Percentiles rank a stretch among this genome's conserved stretches.
Conservation (phyloP, 2,113 vertebrate species). For the Sorex fumeus region DNA sequence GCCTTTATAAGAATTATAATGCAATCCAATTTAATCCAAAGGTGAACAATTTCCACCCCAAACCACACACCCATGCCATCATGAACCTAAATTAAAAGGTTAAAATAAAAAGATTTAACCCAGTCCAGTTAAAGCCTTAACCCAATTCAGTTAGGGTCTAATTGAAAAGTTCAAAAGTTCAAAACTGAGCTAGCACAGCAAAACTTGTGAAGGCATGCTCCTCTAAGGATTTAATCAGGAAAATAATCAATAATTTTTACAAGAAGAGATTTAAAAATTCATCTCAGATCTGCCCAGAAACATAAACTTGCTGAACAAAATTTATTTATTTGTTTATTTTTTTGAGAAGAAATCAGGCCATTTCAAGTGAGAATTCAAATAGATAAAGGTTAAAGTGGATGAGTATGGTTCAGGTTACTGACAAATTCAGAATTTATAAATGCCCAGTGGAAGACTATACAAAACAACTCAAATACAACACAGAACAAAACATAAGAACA, state of each 20-base stretch:
- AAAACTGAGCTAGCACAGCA: neutral
- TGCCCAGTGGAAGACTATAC: neutral
- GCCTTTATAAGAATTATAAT: neutral
- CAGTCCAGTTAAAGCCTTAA: neutral
- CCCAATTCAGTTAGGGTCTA: neutral
- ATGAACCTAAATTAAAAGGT: neutral
- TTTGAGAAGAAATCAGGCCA: neutral
- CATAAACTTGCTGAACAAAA: neutral
- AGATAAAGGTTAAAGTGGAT: neutral
- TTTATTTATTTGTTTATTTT: conserved; percentile 22
- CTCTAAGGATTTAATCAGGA: neutral
- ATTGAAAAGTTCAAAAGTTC: neutral
- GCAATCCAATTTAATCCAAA: neutral
- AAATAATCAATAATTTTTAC: conserved; percentile 29
- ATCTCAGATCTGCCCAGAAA: neutral
- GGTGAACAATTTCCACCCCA: neutral
- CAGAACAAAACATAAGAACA: conserved; percentile 24
- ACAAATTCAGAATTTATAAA: conserved; percentile 23
- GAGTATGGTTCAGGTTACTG: neutral
- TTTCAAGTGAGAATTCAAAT: neutral
- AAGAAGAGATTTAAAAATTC: neutral
- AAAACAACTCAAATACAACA: conserved; percentile 13
- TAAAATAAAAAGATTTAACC: neutral
- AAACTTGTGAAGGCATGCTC: neutral
- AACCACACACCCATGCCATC: neutral